Conservation (phyloP, 37 sponge, comb jelly and placozoan species). For the Diacarnus erythraeanus region DNA sequence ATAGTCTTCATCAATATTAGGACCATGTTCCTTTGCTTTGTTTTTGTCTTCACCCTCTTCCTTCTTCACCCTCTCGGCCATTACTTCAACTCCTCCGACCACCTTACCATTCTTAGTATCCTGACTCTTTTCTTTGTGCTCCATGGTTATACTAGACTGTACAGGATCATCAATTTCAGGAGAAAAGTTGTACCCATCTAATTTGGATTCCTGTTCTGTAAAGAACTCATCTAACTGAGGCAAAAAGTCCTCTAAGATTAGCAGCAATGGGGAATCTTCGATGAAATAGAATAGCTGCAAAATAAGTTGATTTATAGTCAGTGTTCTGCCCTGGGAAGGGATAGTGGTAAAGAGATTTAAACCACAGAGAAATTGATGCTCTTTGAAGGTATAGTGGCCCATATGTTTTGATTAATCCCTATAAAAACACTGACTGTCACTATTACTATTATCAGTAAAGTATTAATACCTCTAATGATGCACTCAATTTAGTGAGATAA, state of each 20-base stretch:
- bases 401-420: not conserved
- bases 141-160: not conserved
- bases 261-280: slow-evolving; percentile 43
- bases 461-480: no score
- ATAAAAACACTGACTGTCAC: no score
- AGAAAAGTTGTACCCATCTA: not conserved
- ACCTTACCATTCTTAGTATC: not conserved
- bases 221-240: slow-evolving; percentile 23
- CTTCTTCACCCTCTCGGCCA: not conserved
- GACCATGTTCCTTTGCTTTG: not conserved
- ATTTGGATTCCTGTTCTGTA: slow-evolving; percentile 5
- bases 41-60: not conserved
- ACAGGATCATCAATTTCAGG: not conserved
- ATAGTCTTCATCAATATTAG: slow-evolving; percentile 23
- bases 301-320: not conserved
- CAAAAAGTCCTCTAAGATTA: slow-evolving; percentile 41
- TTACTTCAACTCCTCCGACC: not conserved
- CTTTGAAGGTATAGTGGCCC: not conserved
- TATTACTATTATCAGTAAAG: no score
- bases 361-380: not conserved
- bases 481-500: no score
- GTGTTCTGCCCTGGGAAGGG: not conserved
- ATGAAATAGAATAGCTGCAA: slow-evolving; percentile 38
- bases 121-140: not conserved
- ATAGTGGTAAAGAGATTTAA: no score